Conservation (phyloP, 2,888 invertebrate genomes). For the Coleophora flavipennella region DNA sequence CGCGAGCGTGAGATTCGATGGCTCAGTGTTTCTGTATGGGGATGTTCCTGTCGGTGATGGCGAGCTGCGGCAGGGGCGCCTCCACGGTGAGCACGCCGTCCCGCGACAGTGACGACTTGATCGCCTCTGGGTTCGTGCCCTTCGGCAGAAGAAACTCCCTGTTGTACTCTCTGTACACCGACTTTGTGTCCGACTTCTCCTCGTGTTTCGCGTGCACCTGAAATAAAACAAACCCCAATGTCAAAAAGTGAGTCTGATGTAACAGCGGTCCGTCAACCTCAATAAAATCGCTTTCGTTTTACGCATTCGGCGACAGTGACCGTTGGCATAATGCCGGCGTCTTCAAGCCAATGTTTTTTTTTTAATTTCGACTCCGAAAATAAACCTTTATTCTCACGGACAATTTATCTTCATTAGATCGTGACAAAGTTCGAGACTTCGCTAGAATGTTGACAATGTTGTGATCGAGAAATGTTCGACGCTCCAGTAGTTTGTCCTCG, state of each 20-base stretch:
- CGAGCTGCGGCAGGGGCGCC: conserved; percentile 93
- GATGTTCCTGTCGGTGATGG: conserved; percentile 85
- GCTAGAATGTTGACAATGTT: too few relatives aligned
- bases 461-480: too few relatives aligned
- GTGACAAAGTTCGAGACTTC: conserved; percentile 15
- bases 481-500: conserved; percentile 93
- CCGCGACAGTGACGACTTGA: conserved; percentile 95
- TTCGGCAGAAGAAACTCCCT: conserved; percentile 97
- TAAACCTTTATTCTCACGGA: conserved; percentile 33
- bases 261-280: conserved; percentile 29
- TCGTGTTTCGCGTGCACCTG: conserved; percentile 99
- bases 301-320: conserved; percentile 30
- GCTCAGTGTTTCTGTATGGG: conserved; percentile 79
- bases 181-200: conserved; percentile 96
- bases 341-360: conserved; percentile 34
- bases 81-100: conserved; percentile 97
- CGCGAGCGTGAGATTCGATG: conserved; percentile 23
- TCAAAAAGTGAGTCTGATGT: neutral
- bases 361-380: conserved; percentile 24
- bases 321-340: conserved; percentile 46
- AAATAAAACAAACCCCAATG: conserved; percentile 23
- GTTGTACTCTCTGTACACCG: conserved; percentile 98
- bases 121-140: conserved; percentile 96
- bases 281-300: conserved; percentile 24
- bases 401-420: conserved; percentile 41